phyloP scores from a whole-genome alignment of 1,140 invertebrate species.

The Drosophila nigromelanica region DNA sequence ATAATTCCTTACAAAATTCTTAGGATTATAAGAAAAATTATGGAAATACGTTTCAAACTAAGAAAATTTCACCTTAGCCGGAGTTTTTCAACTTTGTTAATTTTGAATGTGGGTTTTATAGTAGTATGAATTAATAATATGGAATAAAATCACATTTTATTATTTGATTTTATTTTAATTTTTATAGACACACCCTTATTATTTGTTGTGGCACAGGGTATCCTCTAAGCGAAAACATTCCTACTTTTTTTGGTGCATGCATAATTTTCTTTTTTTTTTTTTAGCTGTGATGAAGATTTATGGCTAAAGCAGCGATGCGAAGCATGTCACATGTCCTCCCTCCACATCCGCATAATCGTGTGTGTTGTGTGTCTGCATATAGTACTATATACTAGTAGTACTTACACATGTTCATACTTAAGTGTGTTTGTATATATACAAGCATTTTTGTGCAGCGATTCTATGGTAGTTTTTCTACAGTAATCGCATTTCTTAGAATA shows the following conservation, averaged over 20 bases:
- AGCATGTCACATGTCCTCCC: constrained; percentile 43
- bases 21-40: too few relatives aligned
- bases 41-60: too few relatives aligned
- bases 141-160: too few relatives aligned
- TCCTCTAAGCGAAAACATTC: not conserved
- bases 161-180: too few relatives aligned
- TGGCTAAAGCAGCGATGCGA: constrained; percentile 63
- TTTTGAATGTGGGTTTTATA: too few relatives aligned
- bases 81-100: too few relatives aligned
- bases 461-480: not conserved
- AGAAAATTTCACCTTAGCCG: too few relatives aligned
- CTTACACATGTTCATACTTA: not conserved
- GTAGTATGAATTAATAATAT: too few relatives aligned
- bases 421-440: not conserved
- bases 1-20: too few relatives aligned
- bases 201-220: not conserved
- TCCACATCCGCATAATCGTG: not conserved
- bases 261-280: constrained; percentile 51
- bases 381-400: not conserved
- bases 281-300: constrained; percentile 69
- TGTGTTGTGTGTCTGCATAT: not conserved
- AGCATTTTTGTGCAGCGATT: not conserved
- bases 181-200: too few relatives aligned
- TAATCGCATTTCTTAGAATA: not conserved
- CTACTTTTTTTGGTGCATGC: constrained; percentile 11